Percentiles rank a stretch among this genome's conserved stretches.
Conservation (phyloP, 2,113 vertebrate genomes). For the Gavia stellata region DNA sequence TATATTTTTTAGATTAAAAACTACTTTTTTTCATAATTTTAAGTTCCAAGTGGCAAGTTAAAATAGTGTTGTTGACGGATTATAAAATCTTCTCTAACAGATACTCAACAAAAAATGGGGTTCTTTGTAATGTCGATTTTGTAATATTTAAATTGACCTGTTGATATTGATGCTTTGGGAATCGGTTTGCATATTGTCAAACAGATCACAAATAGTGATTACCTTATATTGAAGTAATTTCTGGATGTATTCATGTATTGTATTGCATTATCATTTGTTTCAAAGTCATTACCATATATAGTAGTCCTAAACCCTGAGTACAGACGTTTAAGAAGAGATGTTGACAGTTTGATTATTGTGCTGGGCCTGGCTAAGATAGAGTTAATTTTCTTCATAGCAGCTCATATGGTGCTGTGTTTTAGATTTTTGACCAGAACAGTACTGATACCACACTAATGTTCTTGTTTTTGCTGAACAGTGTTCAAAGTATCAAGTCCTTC, state of each 20-base stretch:
- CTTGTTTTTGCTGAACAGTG: background rate
- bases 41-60: background rate
- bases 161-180: background rate
- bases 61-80: background rate
- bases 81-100: background rate
- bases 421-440: background rate
- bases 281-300: background rate
- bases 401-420: background rate
- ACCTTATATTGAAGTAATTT: background rate
- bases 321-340: background rate
- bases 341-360: background rate
- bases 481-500: background rate
- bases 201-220: background rate
- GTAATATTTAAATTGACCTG: background rate
- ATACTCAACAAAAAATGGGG: background rate
- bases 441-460: background rate
- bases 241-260: background rate
- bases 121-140: background rate
- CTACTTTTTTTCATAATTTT: background rate
- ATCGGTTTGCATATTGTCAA: background rate
- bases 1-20: background rate
- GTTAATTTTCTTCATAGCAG: background rate
- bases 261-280: background rate
- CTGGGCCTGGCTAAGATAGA: background rate
- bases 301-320: background rate